These are phyloP conservation scores for Neogale vison DNA, from an alignment of 2,113 vertebrate species.

Conservation along the genomic window DNA sequence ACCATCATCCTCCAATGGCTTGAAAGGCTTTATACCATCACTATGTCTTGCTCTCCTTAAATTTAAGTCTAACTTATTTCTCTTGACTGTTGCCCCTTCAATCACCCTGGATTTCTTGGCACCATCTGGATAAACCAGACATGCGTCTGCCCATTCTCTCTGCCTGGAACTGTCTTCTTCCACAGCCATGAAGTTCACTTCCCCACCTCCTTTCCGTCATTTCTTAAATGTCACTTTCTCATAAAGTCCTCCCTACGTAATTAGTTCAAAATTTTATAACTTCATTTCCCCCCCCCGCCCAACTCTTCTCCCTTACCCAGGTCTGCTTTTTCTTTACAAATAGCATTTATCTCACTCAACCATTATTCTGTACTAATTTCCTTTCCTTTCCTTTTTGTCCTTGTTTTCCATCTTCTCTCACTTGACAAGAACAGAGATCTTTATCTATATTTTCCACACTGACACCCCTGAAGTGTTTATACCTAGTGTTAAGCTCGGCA, in stretches of 20 bases:
- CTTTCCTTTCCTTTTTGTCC: background rate
- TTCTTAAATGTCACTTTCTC: background rate
- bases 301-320: background rate
- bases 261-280: background rate
- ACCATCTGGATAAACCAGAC: background rate
- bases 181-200: background rate
- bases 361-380: background rate
- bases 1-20: background rate
- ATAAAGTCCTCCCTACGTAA: background rate
- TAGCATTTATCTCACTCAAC: background rate
- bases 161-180: background rate
- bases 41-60: background rate
- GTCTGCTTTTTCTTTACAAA: background rate
- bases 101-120: too few species aligned
- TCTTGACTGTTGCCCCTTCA: background rate
- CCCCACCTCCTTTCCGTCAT: background rate
- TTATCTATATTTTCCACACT: background rate
- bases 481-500: background rate
- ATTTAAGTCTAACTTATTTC: background rate
- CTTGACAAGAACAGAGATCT: background rate
- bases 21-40: background rate
- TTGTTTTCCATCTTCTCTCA: background rate
- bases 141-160: background rate
- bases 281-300: background rate
- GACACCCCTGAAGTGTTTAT: background rate